phyloP scores from a whole-genome alignment of 2,888 invertebrate genomes.

The Xylota sylvarum region DNA sequence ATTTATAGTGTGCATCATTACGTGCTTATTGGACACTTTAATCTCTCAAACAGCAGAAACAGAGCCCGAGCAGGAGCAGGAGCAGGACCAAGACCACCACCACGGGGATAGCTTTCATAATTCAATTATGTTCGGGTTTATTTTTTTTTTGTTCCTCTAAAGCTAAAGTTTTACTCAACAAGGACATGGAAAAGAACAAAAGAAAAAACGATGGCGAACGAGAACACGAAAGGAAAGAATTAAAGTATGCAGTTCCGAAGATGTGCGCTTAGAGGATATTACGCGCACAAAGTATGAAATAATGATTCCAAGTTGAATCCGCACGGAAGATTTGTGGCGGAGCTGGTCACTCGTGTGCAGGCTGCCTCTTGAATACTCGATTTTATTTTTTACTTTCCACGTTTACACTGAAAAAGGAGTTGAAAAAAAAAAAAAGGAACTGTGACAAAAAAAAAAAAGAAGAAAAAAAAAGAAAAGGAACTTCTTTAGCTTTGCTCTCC shows the following conservation, averaged over 20 bases:
- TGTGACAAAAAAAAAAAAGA: not conserved
- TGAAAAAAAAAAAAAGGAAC: not conserved
- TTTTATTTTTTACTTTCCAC: not conserved
- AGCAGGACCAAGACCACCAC: no score
- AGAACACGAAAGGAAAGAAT: conserved; percentile 4
- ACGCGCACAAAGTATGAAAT: conserved; percentile 41
- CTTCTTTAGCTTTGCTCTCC: not conserved
- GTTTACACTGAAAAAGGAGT: not conserved
- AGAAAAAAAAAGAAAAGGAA: not conserved
- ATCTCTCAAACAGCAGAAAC: conserved; percentile 44
- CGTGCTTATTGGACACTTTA: conserved; percentile 67
- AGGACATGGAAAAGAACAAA: conserved; percentile 26
- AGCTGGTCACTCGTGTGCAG: conserved; percentile 34
- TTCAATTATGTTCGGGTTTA: conserved; percentile 44
- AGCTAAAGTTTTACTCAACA: conserved; percentile 9
- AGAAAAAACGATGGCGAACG: not conserved
- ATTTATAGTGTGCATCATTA: conserved; percentile 60
- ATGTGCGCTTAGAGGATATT: conserved; percentile 47
- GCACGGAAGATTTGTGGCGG: conserved; percentile 40
- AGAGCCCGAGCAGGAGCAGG: not conserved
- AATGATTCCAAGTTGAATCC: conserved; percentile 48
- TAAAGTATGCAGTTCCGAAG: conserved; percentile 33
- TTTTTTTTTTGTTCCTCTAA: conserved; percentile 1
- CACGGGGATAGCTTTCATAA: conserved; percentile 49
- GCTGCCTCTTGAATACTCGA: not conserved